phyloP scores from a whole-genome alignment of 2,888 invertebrate species.

The Lithodes maja region DNA sequence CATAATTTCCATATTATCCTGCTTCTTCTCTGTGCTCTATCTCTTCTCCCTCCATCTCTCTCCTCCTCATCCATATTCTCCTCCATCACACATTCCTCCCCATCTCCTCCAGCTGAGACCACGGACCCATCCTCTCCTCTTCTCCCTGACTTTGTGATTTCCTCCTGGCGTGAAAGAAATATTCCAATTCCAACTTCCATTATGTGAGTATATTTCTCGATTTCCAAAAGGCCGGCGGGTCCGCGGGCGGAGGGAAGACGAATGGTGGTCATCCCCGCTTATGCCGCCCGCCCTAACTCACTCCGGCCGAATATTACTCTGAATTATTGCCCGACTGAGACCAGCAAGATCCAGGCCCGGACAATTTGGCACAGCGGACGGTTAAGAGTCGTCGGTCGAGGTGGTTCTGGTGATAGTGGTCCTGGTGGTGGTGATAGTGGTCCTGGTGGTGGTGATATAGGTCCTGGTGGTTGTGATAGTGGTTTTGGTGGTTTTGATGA shows the following conservation, averaged over 20 bases:
- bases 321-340: conserved; percentile 61
- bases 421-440: background rate
- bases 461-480: background rate
- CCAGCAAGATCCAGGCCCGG: conserved; percentile 49
- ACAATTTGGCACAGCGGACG: conserved; percentile 48
- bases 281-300: conserved; percentile 64
- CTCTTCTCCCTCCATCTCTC: background rate
- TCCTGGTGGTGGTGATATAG: background rate
- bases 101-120: conserved; percentile 2
- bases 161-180: conserved; percentile 64
- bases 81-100: background rate
- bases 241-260: conserved; percentile 41
- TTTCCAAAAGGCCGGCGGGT: conserved; percentile 49
- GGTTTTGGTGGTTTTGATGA: background rate
- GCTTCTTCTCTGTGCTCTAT: background rate
- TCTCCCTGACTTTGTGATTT: conserved; percentile 55
- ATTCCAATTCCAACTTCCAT: conserved; percentile 65
- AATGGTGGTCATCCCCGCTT: conserved; percentile 61
- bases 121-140: conserved; percentile 10
- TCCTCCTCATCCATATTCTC: background rate
- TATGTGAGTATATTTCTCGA: conserved; percentile 67
- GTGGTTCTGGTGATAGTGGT: background rate
- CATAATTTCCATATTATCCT: background rate
- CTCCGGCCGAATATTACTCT: conserved; percentile 62
- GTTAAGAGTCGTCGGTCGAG: conserved; percentile 22